Percentiles rank a stretch among this genome's conserved stretches.
phyloP scores from a whole-genome alignment of 2,113 vertebrate genomes.

The Etheostoma spectabile region DNA sequence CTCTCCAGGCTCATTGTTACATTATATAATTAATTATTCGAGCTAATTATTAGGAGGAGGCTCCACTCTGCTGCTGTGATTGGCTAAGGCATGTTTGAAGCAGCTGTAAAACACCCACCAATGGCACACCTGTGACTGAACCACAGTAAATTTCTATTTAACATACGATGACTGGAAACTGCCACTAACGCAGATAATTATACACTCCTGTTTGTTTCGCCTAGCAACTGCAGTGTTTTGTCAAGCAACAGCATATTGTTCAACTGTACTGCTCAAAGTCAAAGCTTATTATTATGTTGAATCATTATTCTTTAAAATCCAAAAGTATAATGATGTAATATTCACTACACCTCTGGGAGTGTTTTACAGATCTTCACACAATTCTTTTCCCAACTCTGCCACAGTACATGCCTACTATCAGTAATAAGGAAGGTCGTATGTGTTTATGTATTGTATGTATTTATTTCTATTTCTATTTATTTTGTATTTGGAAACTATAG shows the following conservation, averaged over 20 bases:
- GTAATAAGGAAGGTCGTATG: neutral
- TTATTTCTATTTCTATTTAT: no score
- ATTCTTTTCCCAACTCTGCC: neutral
- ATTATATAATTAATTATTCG: conserved; percentile 67
- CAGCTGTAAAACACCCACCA: conserved; percentile 48
- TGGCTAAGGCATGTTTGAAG: conserved; percentile 55
- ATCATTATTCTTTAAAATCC: conserved; percentile 12
- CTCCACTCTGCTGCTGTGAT: conserved; percentile 22
- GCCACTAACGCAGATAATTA: conserved; percentile 66
- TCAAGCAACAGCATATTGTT: conserved; percentile 38
- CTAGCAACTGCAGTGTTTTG: conserved; percentile 64
- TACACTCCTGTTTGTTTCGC: conserved; percentile 53
- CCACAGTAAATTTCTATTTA: conserved; percentile 56
- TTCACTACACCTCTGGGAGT: neutral
- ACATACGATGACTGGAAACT: conserved; percentile 50
- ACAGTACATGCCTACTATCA: neutral
- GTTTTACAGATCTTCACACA: neutral
- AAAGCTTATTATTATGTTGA: conserved; percentile 5
- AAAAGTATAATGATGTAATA: neutral
- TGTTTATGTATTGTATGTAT: no score
- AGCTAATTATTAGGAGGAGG: conserved; percentile 60
- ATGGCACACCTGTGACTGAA: conserved; percentile 71
- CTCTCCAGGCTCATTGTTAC: conserved; percentile 65
- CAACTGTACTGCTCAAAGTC: neutral
- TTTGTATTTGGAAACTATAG: neutral